phyloP scores from a whole-genome alignment of 2,113 vertebrate genomes.

The Ageneiosus marmoratus region DNA sequence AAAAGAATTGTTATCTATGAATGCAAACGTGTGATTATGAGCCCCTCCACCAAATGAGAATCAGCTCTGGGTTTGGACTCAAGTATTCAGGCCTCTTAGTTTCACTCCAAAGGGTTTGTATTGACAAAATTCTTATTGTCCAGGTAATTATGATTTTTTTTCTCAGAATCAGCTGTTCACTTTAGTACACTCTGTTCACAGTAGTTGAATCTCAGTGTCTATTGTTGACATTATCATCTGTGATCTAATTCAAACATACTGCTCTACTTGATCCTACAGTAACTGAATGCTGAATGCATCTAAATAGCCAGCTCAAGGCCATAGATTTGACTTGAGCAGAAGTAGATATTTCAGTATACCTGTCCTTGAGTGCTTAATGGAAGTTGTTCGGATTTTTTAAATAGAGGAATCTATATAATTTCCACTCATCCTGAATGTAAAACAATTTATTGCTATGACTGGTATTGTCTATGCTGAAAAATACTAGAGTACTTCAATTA shows the following conservation, averaged over 20 bases:
- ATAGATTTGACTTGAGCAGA: neutral
- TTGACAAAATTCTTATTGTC: neutral
- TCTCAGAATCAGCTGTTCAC: neutral
- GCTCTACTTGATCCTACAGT: neutral
- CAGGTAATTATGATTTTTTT: neutral
- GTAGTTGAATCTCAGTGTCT: neutral
- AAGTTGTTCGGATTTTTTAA: neutral
- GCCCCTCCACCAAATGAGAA: neutral
- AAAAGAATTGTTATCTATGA: neutral
- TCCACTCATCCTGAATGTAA: neutral
- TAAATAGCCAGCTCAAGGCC: neutral
- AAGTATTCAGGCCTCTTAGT: neutral
- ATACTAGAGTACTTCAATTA: neutral
- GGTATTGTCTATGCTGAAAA: neutral
- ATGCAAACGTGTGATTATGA: neutral
- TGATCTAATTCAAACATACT: neutral
- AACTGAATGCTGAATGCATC: neutral
- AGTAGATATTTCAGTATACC: neutral
- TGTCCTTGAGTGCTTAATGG: neutral
- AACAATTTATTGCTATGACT: neutral
- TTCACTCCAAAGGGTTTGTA: neutral
- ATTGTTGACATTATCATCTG: neutral
- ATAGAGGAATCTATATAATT: neutral
- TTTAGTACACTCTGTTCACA: neutral
- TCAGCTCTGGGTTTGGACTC: neutral